A percentile compares a stretch with the other conserved stretches of the same genome.
Conservation (phyloP, 2,888 invertebrate genomes). For the Philonicus albiceps region DNA sequence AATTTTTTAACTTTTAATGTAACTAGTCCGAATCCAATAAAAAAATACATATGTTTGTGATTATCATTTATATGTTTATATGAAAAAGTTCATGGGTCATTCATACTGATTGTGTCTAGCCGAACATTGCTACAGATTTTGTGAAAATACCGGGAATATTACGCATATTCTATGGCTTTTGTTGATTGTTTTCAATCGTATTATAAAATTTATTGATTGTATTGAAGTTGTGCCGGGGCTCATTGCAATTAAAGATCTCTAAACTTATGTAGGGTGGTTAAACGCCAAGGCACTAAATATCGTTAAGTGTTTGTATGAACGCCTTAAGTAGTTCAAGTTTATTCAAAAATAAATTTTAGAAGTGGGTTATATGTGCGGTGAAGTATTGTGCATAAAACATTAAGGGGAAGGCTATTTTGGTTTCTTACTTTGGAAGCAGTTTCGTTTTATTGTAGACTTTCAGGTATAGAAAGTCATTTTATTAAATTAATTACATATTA, state of each 20-base stretch:
- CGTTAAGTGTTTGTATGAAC: neutral
- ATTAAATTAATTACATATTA: no score
- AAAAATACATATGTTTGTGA: neutral
- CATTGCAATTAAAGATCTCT: neutral
- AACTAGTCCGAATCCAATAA: neutral
- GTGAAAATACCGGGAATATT: neutral
- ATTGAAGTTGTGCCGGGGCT: neutral
- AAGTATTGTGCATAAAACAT: neutral
- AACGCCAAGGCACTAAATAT: neutral
- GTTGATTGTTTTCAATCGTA: neutral
- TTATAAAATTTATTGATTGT: neutral
- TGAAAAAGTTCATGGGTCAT: neutral
- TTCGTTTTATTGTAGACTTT: neutral
- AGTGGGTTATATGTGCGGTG: neutral
- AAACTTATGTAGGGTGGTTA: neutral
- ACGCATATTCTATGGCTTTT: neutral
- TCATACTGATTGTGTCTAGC: neutral
- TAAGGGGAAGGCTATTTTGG: neutral
- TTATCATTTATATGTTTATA: neutral
- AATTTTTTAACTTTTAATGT: neutral
- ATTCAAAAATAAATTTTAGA: neutral
- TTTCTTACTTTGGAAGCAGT: neutral
- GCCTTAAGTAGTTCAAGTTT: neutral
- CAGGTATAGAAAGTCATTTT: neutral
- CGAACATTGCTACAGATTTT: neutral